Conservation (phyloP, 2,888 invertebrate genomes). For the Eilema depressum region DNA sequence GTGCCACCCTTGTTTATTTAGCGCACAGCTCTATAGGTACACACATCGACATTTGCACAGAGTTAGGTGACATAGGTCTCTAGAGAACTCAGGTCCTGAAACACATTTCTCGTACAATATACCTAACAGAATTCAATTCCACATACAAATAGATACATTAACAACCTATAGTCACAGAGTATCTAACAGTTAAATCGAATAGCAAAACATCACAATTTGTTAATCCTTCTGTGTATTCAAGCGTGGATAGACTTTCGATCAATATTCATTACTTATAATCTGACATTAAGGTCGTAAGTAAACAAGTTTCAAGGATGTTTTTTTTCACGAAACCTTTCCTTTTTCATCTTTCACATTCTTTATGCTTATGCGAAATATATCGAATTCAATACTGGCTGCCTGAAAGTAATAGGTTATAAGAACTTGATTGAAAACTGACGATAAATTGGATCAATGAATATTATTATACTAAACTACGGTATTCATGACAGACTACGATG, state of each 20-base stretch:
- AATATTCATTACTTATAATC: conserved; percentile 9
- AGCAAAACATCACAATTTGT: background rate
- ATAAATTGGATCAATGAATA: background rate
- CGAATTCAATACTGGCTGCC: background rate
- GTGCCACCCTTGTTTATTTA: background rate
- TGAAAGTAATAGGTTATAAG: background rate
- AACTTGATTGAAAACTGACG: background rate
- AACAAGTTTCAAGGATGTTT: background rate
- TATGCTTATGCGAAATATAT: background rate
- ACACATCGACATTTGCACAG: background rate
- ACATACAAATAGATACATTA: background rate
- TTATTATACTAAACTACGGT: background rate
- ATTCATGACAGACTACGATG: background rate
- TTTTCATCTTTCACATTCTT: background rate
- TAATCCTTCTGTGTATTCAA: background rate
- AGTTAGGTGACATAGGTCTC: background rate
- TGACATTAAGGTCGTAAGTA: background rate
- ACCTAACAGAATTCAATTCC: background rate
- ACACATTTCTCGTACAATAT: background rate
- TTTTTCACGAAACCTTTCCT: background rate
- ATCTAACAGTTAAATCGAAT: background rate
- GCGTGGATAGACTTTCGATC: background rate
- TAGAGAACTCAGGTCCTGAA: background rate
- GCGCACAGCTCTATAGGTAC: background rate
- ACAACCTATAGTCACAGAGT: background rate